Evolutionary conservation across 2,888 invertebrate species (phyloP).

Genomic region (Galerucella calmariensis): DNA sequence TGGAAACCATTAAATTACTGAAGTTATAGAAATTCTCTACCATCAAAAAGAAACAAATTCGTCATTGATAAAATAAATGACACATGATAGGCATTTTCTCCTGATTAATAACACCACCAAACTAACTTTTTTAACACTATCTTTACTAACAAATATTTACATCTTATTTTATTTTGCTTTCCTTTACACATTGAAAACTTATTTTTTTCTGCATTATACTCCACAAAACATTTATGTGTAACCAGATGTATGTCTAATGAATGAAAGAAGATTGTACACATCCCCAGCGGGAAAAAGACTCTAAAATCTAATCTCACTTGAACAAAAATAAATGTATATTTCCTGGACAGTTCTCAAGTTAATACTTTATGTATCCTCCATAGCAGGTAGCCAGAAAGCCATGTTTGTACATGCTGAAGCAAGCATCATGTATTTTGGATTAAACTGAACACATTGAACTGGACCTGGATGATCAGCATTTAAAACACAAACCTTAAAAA

Average conservation of each 20-base stretch:
- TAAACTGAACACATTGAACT: conserved; percentile 97
- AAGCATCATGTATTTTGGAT: conserved; percentile 98
- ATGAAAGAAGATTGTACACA: neutral
- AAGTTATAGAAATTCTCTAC: neutral
- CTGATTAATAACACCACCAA: neutral
- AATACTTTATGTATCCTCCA: conserved; percentile 75
- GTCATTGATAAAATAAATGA: neutral
- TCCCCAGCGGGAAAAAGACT: neutral
- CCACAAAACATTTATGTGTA: too few species aligned
- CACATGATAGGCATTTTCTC: neutral
- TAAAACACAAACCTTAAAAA: conserved; percentile 72
- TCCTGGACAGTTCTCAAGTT: neutral
- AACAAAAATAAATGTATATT: conserved; percentile 27
- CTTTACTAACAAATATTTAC: neutral
- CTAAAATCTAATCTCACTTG: conserved; percentile 43
- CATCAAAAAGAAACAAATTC: neutral
- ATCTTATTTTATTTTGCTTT: neutral
- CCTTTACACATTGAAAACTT: too few species aligned
- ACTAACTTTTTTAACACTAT: neutral
- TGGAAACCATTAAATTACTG: neutral
- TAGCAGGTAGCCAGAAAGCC: conserved; percentile 92
- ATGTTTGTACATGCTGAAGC: conserved; percentile 99
- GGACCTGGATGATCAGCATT: conserved; percentile 96
- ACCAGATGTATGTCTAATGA: neutral
- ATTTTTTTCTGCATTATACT: too few species aligned